These are phyloP conservation scores for Phyllotreta striolata DNA, from an alignment of 2,888 invertebrate genomes.

Conservation along the genomic window DNA sequence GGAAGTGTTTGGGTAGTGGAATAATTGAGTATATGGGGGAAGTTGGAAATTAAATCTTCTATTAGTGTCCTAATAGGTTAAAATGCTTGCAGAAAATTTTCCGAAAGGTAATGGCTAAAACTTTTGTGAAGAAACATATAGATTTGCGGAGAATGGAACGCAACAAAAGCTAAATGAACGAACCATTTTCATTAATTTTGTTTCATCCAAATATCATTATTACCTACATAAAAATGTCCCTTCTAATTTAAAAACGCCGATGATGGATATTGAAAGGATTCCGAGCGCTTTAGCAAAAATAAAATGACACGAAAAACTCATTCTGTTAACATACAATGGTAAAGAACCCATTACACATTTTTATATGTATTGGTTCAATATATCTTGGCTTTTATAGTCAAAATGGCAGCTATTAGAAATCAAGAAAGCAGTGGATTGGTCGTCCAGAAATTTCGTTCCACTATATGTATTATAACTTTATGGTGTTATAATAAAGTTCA, in stretches of 20 bases:
- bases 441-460: conserved; percentile 41
- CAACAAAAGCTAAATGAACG: background rate
- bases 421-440: conserved; percentile 46
- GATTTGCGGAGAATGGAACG: background rate
- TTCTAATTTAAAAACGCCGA: conserved; percentile 12
- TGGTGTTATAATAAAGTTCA: conserved; percentile 49
- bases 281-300: conserved; percentile 7
- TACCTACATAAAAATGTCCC: background rate
- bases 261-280: conserved; percentile 3
- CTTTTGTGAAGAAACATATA: background rate
- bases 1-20: conserved; percentile 10
- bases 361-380: conserved; percentile 38
- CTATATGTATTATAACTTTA: conserved; percentile 48
- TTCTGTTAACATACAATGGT: conserved; percentile 30
- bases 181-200: conserved; percentile 1
- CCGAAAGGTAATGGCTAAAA: no score
- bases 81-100: background rate
- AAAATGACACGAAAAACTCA: conserved; percentile 26
- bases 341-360: conserved; percentile 29
- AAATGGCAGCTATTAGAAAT: conserved; percentile 42
- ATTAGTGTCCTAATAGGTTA: conserved; percentile 5
- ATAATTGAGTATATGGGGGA: conserved; percentile 9
- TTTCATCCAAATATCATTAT: conserved; percentile 8
- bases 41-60: conserved; percentile 10
- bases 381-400: conserved; percentile 31